Base-by-base conservation (phyloP, 92 coral and sea anemone genomes). In the Bergia sp. region DNA sequence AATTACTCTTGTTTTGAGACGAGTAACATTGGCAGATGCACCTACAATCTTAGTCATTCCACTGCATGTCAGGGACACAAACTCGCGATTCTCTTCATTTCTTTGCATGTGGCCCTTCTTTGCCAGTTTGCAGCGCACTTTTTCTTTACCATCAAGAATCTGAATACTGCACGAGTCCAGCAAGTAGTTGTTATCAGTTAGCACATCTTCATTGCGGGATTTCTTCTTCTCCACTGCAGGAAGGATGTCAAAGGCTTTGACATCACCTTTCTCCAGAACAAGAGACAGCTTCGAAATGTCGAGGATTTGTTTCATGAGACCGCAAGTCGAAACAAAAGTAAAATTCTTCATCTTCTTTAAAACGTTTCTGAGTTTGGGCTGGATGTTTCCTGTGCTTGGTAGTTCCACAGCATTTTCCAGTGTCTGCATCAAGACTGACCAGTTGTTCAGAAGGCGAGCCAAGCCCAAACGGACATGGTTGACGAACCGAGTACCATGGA, bases 401-500 rank as follows among this genome's bases (percentile, higher is more conserved):
- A 58, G 38, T 44, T 85, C 82, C 49, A 89, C 71, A 29, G 87
- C 88, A 81, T 82, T 89, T 45, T 89, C 87, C 74, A 74, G 79
- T 58, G 90, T 79, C 47, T 65, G 50, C 72, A 50, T 84, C 44
- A 77, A 77, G 18, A 88, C 92, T 37, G 92, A 82, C 92, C 92
- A 90, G 57, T 81, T 90, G 67, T 77, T 86, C 43, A 89, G 91
- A n/a, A 65, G 73, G 15, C 85, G 74, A 66, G 76, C 82, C 77
- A 89, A 83, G 40, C 91, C 91, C 45, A 71, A 79, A 53, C 77
- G 91, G 83, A 79, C 86, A 82, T 89, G 91, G 40, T 89, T 89
- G n/a, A 74, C 88, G 53, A 89, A 89, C 20, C 89, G 85, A 44
- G 91, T 89, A 64, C 88, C 89, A 82, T 89, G 91, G 37, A 89